Percentiles rank a stretch among this genome's conserved stretches.
phyloP scores from a whole-genome alignment of 2,113 vertebrate genomes.

The Myodes glareolus region DNA sequence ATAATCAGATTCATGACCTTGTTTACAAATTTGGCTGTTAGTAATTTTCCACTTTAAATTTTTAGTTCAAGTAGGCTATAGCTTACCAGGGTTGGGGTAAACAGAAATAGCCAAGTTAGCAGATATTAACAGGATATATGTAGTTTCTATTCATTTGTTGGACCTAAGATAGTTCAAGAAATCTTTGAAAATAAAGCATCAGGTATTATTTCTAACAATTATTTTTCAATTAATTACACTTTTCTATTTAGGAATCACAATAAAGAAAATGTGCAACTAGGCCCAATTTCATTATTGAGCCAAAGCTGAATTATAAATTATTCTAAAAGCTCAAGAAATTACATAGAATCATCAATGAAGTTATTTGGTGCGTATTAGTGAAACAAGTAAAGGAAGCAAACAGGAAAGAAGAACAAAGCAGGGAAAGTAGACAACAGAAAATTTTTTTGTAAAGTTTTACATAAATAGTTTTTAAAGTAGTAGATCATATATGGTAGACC shows the following conservation, averaged over 20 bases:
- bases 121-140: neutral
- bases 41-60: neutral
- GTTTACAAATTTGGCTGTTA: neutral
- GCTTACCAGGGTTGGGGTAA: neutral
- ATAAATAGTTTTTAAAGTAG: neutral
- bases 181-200: neutral
- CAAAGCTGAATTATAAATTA: slow-evolving; percentile 48
- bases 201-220: neutral
- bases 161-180: neutral
- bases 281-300: slow-evolving; percentile 27
- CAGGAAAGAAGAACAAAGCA: neutral
- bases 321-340: slow-evolving; percentile 5
- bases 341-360: slow-evolving; percentile 28
- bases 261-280: neutral
- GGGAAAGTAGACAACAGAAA: neutral
- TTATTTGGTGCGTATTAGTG: neutral
- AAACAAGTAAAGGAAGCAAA: neutral
- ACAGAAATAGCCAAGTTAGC: neutral
- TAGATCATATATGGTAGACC: neutral
- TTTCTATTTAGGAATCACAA: slow-evolving; percentile 36
- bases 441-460: neutral
- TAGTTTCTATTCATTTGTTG: neutral
- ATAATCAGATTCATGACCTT: neutral
- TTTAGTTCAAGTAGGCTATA: neutral
- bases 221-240: neutral